Conservation (phyloP, 2,888 invertebrate genomes). For the Salpingus planirostris region DNA sequence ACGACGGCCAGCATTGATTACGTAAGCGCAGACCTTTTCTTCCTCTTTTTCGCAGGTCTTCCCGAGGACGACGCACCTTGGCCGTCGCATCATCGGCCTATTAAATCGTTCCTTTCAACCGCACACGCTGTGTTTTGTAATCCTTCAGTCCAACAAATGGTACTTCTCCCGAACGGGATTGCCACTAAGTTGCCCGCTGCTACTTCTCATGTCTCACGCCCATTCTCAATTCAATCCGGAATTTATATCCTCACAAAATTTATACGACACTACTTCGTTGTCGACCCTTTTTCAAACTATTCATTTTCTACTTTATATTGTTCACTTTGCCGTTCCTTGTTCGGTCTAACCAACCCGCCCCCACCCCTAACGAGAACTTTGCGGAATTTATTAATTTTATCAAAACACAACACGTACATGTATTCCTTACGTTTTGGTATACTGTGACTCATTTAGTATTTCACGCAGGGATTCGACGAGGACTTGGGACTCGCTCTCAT, state of each 20-base stretch:
- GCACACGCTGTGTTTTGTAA: conserved; percentile 31
- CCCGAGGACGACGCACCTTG: too few relatives aligned
- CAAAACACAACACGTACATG: too few relatives aligned
- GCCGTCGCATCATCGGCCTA: too few relatives aligned
- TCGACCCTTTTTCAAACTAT: conserved; percentile 17
- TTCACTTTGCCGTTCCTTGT: conserved; percentile 12
- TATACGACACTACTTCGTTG: conserved; percentile 24
- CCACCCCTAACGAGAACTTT: too few relatives aligned
- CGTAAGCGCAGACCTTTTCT: too few relatives aligned
- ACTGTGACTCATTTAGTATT: too few relatives aligned
- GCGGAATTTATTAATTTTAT: too few relatives aligned
- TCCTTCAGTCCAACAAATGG: conserved; percentile 34
- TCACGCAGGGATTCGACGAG: conserved; percentile 32
- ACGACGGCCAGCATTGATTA: conserved; percentile 43
- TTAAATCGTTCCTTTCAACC: conserved; percentile 22
- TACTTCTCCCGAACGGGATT: conserved; percentile 29
- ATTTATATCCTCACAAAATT: conserved; percentile 32
- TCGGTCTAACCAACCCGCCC: background rate
- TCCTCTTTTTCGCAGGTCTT: too few relatives aligned
- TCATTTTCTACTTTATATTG: conserved; percentile 16
- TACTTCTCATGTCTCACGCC: conserved; percentile 31
- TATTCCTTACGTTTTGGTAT: too few relatives aligned
- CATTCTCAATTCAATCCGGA: conserved; percentile 30
- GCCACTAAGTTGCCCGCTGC: conserved; percentile 31
- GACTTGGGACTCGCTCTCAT: conserved; percentile 27